phyloP scores from a whole-genome alignment of 2,888 invertebrate genomes.

The Chrysodeixis includens region DNA sequence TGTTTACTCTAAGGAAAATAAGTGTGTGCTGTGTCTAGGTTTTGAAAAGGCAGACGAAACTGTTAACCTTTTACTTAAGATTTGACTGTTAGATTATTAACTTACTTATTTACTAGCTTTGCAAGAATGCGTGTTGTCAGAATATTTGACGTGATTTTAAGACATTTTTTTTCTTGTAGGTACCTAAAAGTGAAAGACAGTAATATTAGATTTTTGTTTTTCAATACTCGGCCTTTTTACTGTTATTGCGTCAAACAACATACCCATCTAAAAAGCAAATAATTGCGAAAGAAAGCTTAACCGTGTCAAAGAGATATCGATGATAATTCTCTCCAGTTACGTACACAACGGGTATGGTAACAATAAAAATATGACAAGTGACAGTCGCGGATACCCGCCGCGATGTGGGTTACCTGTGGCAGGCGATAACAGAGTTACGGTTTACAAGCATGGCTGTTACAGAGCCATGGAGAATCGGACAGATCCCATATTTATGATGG shows the following conservation, averaged over 20 bases:
- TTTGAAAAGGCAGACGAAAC: no score
- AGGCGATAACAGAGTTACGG: neutral
- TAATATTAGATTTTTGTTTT: no score
- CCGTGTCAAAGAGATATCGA: conserved; percentile 9
- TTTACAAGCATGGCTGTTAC: neutral
- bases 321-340: conserved; percentile 3
- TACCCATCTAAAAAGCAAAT: neutral
- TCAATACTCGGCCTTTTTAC: no score
- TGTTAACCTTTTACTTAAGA: no score
- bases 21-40: no score
- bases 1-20: neutral
- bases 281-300: conserved; percentile 33
- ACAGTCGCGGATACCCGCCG: conserved; percentile 12
- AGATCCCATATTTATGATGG: no score
- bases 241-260: neutral
- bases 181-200: no score
- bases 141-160: neutral
- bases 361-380: conserved; percentile 8
- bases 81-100: no score
- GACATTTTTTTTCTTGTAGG: no score
- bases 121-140: no score
- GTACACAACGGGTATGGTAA: neutral
- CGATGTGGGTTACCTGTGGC: neutral
- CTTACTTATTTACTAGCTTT: no score
- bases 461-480: no score